Evolutionary conservation across 2,113 vertebrate genomes (phyloP), one percentile per base, ranked within the genome.

Genomic region (Gymnocephalus cernua): DNA sequence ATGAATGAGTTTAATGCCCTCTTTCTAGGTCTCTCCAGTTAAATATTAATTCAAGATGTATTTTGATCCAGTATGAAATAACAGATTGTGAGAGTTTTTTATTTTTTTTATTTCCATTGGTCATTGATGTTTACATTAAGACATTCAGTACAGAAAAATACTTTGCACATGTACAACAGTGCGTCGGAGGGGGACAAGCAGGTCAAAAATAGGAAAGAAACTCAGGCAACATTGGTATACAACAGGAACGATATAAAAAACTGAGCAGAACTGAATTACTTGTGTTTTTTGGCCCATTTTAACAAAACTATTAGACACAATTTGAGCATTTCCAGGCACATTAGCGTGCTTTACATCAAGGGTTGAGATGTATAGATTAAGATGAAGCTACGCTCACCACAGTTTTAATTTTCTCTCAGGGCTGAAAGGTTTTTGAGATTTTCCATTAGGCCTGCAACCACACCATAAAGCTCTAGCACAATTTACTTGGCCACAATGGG

Each of bases 401-500:
- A 2, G 56, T 83, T 83, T 90, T 66, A 74, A 80, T 74, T 50
- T 83, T 59, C 73, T 79, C 74, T 18, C 41, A 47, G 61, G 7
- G 12, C 65, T 67, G 68, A 87, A 78, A 62, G 80, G 11, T 57
- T 85, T 68, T 80, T 19, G 38, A 61, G 38, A 82, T 70, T 86
- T 84, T 88, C 82, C 86, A 83, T 88, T 88, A 90, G 68, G 38
- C 12, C 29, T 66, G 19, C n/a, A 74, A 74, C 69, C 81, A 66
- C 84, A 85, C 19, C 70, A 69, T 38, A 64, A 70, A 72, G 45
- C 76, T 64, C 14, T 0, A 54, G 63, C n/a, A 35, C 67, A 67
- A 75, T 88, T 61, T 77, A 53, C 53, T 79, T 6, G 19, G 48
- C 66, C 76, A 65, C 73, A 83, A 12, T 75, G 41, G 67, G 65